These are phyloP conservation scores for Channa striata DNA, from an alignment of 2,797 vertebrate species.

Conservation along the genomic window DNA sequence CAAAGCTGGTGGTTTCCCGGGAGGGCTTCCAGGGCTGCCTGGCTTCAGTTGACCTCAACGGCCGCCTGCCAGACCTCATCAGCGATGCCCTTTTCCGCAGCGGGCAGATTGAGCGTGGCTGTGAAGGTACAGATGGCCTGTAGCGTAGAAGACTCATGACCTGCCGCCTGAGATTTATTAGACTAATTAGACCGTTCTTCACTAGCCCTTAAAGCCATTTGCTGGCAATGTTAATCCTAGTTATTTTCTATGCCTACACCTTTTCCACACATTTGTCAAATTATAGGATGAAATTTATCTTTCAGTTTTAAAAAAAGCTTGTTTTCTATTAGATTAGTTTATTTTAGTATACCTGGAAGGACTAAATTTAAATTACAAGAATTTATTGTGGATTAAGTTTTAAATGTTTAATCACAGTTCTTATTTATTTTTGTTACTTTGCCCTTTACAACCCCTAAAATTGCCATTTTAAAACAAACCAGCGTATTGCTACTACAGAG, in stretches of 20 bases:
- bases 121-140: conserved; percentile 89
- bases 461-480: neutral
- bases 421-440: neutral
- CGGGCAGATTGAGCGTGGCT: conserved; percentile 96
- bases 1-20: conserved; percentile 95
- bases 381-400: neutral
- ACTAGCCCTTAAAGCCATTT: conserved; percentile 36
- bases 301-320: conserved; percentile 24
- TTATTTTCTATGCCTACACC: conserved; percentile 28
- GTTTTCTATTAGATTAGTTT: conserved; percentile 11
- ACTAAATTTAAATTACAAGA: neutral
- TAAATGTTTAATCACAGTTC: neutral
- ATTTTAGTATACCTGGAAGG: neutral
- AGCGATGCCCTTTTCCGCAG: conserved; percentile 94
- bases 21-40: conserved; percentile 98
- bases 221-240: conserved; percentile 43
- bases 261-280: conserved; percentile 37
- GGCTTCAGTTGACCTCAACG: conserved; percentile 97
- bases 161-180: conserved; percentile 54
- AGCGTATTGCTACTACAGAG: neutral
- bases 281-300: conserved; percentile 28
- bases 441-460: neutral
- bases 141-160: conserved; percentile 31
- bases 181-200: conserved; percentile 53
- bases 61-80: conserved; percentile 96